Evolutionary conservation across 2,797 vertebrate genomes (phyloP).

Genomic region (Eremophila alpestris): DNA sequence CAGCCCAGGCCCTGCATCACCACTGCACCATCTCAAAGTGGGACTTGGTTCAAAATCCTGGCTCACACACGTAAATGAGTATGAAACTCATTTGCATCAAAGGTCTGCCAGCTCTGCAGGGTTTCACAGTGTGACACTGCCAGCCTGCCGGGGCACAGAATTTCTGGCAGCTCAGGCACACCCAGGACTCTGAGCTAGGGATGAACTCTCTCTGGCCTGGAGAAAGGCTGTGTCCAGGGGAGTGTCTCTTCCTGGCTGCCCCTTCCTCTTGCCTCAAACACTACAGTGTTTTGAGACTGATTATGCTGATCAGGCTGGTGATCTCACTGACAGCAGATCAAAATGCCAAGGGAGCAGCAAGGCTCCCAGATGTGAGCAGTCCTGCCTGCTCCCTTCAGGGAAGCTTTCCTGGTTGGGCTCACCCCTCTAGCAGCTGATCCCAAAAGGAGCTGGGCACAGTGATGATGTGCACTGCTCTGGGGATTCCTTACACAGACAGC

Average conservation of each 20-base stretch:
- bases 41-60: neutral
- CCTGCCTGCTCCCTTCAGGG: neutral
- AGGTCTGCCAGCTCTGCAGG: slow-evolving; percentile 11
- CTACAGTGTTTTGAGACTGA: neutral
- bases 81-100: neutral
- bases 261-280: neutral
- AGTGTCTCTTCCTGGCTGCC: neutral
- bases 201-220: neutral
- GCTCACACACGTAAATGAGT: neutral
- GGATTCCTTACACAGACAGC: neutral
- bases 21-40: neutral
- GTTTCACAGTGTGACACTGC: neutral
- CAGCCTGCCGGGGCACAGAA: neutral
- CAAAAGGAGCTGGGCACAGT: neutral
- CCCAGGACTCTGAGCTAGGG: neutral
- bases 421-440: neutral
- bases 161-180: neutral
- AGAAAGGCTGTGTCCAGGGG: neutral
- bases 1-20: neutral
- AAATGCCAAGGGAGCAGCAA: neutral
- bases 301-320: neutral
- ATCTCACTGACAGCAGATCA: neutral
- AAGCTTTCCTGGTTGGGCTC: neutral
- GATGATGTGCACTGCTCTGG: neutral
- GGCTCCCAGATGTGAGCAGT: neutral